These are phyloP conservation scores for Antheraea mylitta DNA, from an alignment of 1,140 invertebrate genomes.

Conservation along the genomic window DNA sequence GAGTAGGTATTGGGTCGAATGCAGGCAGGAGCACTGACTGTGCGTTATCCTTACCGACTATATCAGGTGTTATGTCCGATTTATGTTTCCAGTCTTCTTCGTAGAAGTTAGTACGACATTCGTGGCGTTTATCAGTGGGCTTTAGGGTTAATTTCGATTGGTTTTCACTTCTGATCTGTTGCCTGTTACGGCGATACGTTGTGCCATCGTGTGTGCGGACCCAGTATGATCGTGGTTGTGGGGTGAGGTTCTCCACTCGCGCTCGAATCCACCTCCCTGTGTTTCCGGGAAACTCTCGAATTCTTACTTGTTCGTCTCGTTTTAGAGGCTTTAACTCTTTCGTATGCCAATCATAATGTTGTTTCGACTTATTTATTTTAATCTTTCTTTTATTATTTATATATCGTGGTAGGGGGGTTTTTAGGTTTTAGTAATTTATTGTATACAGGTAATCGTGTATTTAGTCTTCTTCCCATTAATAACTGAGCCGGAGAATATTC, in stretches of 20 bases:
- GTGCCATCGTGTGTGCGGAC: background rate
- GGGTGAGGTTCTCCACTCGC: background rate
- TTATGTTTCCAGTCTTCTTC: background rate
- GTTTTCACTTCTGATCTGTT: background rate
- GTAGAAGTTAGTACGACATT: background rate
- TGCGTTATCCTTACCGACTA: background rate
- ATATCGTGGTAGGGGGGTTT: too few relatives aligned
- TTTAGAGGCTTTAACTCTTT: too few relatives aligned
- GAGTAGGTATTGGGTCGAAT: constrained; percentile 6
- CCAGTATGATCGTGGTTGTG: background rate
- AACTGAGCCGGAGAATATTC: too few relatives aligned
- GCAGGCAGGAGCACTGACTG: background rate
- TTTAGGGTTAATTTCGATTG: background rate
- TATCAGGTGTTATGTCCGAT: background rate
- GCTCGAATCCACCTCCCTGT: background rate
- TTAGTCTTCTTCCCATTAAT: too few relatives aligned
- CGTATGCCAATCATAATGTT: too few relatives aligned
- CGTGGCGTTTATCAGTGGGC: too few relatives aligned
- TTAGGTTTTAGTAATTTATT: too few relatives aligned
- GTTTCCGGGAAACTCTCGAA: too few relatives aligned
- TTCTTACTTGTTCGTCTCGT: too few relatives aligned
- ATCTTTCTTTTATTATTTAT: too few relatives aligned
- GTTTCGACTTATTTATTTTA: too few relatives aligned
- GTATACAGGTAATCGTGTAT: too few relatives aligned
- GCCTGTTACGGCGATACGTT: background rate